A percentile compares a stretch with the other conserved stretches of the same genome.
Evolutionary conservation across 2,888 invertebrate genomes (phyloP).

Genomic region (Ganaspis brasiliensis): DNA sequence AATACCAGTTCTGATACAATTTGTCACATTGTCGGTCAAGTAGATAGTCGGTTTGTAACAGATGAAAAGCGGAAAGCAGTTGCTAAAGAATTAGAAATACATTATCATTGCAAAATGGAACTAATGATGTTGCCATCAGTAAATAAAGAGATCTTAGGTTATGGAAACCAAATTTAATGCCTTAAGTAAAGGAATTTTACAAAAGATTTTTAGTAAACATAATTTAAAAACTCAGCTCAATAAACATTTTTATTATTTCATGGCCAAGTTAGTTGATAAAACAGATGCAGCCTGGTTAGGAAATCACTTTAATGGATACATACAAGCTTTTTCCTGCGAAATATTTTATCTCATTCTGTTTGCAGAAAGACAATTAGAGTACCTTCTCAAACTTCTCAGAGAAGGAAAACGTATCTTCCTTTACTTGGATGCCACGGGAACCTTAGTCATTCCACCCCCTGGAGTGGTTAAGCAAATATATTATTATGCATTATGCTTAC

Average conservation of each 20-base stretch:
- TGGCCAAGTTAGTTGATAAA: background rate
- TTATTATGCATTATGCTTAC: background rate
- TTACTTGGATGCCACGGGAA: constrained; percentile 15
- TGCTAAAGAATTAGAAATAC: background rate
- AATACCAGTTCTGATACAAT: background rate
- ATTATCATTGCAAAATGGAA: background rate
- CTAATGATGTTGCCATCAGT: no score
- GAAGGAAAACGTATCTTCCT: background rate
- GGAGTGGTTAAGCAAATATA: background rate
- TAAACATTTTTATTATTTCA: background rate
- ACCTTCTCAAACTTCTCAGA: background rate
- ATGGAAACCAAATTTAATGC: no score
- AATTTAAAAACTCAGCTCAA: background rate
- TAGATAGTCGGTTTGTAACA: background rate
- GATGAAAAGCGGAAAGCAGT: background rate
- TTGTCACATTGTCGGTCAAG: background rate
- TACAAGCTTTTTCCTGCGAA: background rate
- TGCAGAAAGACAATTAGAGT: background rate
- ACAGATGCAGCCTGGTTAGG: background rate
- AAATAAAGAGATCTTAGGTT: no score
- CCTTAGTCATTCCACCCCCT: background rate
- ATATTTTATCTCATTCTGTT: background rate
- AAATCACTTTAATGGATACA: background rate
- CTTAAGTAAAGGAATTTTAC: no score
- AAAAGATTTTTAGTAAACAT: no score